Evolutionary conservation across 2,113 vertebrate species (phyloP).

Genomic region (Cairina moschata): DNA sequence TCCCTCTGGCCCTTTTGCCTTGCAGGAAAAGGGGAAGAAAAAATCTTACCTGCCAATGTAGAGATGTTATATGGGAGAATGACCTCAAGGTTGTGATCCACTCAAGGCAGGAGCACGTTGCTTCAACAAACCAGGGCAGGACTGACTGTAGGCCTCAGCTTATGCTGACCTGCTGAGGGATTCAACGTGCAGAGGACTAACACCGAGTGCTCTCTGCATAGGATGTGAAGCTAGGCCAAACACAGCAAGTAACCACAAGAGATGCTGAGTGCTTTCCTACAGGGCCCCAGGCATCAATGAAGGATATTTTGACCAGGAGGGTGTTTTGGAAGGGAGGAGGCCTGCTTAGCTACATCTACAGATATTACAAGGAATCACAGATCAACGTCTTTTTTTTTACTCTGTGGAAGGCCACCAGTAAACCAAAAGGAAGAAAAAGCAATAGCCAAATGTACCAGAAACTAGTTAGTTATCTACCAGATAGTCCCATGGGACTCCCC

Average conservation of each 20-base stretch:
- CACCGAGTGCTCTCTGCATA: neutral
- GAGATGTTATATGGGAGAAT: neutral
- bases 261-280: neutral
- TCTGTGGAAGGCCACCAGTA: neutral
- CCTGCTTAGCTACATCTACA: neutral
- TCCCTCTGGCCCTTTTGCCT: neutral
- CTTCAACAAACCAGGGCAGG: neutral
- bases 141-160: neutral
- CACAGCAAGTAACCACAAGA: neutral
- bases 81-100: neutral
- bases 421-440: neutral
- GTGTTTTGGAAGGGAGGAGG: neutral
- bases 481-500: neutral
- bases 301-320: rapidly evolving
- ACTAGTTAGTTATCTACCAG: neutral
- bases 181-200: neutral
- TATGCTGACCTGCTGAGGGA: neutral
- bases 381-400: neutral
- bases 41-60: neutral
- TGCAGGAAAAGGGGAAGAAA: neutral
- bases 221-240: rapidly evolving
- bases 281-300: neutral
- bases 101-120: neutral
- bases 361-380: neutral
- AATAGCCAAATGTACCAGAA: neutral